Conservation (phyloP, 2,113 vertebrate genomes). For the Burhinus oedicnemus region DNA sequence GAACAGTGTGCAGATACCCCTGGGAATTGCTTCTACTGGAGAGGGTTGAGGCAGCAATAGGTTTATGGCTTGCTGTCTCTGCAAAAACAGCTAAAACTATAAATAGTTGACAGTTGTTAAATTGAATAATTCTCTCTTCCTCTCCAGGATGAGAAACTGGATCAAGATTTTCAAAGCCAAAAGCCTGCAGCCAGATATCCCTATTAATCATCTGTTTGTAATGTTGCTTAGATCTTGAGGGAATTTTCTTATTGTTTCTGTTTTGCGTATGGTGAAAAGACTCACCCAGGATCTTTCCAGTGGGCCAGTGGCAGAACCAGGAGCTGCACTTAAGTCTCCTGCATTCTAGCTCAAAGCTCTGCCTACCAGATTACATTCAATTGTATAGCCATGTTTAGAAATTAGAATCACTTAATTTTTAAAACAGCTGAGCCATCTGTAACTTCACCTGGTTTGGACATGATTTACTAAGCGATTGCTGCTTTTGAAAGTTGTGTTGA, state of each 20-base stretch:
- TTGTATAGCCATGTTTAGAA: neutral
- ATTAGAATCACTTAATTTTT: neutral
- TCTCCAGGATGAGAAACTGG: conserved; percentile 9
- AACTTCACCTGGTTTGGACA: neutral
- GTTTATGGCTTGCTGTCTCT: conserved; percentile 7
- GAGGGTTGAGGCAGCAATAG: neutral
- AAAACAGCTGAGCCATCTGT: neutral
- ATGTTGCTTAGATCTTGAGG: neutral
- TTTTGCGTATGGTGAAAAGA: neutral
- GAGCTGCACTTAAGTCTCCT: neutral
- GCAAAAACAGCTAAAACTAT: neutral
- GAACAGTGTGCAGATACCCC: neutral
- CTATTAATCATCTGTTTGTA: conserved; percentile 2
- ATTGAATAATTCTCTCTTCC: neutral
- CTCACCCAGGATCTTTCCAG: neutral
- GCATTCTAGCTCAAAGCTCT: neutral
- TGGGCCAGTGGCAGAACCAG: neutral
- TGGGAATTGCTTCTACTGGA: neutral
- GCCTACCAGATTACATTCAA: neutral
- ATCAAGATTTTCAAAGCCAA: conserved; percentile 5
- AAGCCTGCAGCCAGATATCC: neutral
- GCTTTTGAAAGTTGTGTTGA: neutral
- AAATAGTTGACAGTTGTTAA: conserved; percentile 48
- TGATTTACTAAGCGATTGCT: neutral
- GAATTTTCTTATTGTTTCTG: neutral